Conservation (phyloP, 1,140 invertebrate species). For the Tetramorium alpestre region DNA sequence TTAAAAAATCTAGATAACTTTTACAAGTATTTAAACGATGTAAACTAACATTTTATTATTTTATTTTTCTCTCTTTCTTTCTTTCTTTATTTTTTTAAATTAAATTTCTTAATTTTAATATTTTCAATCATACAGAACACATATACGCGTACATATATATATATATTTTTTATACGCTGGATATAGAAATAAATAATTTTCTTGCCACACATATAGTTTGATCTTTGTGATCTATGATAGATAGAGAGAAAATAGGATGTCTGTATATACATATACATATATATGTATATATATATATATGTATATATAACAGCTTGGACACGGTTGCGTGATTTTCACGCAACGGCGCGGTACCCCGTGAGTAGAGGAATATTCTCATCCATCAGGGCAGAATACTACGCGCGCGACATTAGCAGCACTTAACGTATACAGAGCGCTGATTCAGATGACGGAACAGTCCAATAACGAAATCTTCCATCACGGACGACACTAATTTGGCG, state of each 20-base stretch:
- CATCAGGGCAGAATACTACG: slow-evolving; percentile 71
- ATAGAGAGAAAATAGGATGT: not conserved
- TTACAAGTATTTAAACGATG: not conserved
- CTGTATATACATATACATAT: not conserved
- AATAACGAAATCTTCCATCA: slow-evolving; percentile 45
- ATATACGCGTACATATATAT: too few species aligned
- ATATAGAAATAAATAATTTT: not conserved
- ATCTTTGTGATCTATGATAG: not conserved
- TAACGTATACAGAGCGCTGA: slow-evolving; percentile 78
- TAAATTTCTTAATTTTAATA: not conserved
- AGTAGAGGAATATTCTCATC: slow-evolving; percentile 68
- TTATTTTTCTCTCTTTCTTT: not conserved
- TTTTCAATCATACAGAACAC: not conserved
- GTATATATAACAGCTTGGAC: slow-evolving; percentile 25
- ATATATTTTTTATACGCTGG: not conserved
- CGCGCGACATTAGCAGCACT: slow-evolving; percentile 78
- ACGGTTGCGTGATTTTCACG: slow-evolving; percentile 60
- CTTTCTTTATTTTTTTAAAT: not conserved
- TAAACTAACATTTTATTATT: not conserved
- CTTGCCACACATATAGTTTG: not conserved
- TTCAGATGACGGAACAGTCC: slow-evolving; percentile 71
- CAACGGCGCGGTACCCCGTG: slow-evolving; percentile 24
- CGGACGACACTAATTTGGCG: slow-evolving; percentile 15
- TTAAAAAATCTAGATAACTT: not conserved
- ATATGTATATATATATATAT: not conserved